Evolutionary conservation across 2,113 vertebrate genomes (phyloP), one percentile per base, ranked within the genome.

Genomic region (Trinectes maculatus): DNA sequence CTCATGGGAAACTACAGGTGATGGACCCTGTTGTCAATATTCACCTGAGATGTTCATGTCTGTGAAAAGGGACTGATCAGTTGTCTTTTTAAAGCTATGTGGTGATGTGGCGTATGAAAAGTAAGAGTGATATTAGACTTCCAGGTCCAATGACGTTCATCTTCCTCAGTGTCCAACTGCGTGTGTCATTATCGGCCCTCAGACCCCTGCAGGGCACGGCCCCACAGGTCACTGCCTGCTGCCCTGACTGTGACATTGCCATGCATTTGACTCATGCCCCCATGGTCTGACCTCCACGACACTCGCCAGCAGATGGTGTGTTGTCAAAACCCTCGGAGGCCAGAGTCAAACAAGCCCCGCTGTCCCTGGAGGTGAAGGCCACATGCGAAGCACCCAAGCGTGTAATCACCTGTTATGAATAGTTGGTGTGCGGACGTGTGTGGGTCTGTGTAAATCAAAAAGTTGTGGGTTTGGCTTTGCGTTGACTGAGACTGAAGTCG

Each of bases 401-500:
- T 42, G 44, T 56, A 44, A 64, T 74, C 16, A 56, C 19, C 73
- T 67, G 71, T 74, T 48, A 58, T 55, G 53, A 49, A 18, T 7
- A 24, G 16, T 21, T 8, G 8, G 6, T 37, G 34, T 52, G 19
- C 22, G 44, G 59, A 15, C 60, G 58, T 57, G 25, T 64, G 49
- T 46, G 11, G 40, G 24, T n/a, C 22, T 49, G 40, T 51, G 18
- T 22, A 43, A 64, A 13, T 70, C 10, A 19, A 39, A 54, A 51
- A 63, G 21, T 60, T 57, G 31, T 53, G 56, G 12, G 60, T 60
- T 37, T 51, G 54, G 7, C 3, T 54, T 78, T 74, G 40, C 7
- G 16, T 46, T 85, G 78, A 85, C 53, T 49, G 62, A 71, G 49
- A 80, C 37, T 33, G 72, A 84, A 80, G 71, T 79, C 80, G 66